phyloP scores from a whole-genome alignment of 2,797 vertebrate species.

The Acanthurus leucopareius region DNA sequence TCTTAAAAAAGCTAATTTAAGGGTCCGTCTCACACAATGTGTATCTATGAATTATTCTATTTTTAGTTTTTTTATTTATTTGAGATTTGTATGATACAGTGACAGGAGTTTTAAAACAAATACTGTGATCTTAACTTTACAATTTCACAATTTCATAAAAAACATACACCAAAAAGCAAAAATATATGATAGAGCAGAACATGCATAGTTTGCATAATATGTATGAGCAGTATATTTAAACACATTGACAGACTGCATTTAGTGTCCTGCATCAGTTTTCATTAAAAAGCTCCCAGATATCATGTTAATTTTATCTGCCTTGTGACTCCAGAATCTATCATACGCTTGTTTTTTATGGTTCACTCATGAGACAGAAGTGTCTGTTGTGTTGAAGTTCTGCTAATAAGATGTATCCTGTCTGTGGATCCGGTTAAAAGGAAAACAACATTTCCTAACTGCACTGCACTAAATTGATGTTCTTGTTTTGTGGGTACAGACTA shows the following conservation, averaged over 20 bases:
- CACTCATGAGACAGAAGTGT: not conserved
- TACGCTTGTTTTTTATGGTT: not conserved
- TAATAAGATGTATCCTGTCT: slow-evolving; percentile 1
- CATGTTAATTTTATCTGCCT: slow-evolving; percentile 1
- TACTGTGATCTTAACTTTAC: too few species aligned
- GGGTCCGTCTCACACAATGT: not conserved
- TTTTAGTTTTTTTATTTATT: too few species aligned
- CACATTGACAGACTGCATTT: not conserved
- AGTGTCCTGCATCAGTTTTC: slow-evolving; percentile 6
- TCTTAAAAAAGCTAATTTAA: not conserved
- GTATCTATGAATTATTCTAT: too few species aligned
- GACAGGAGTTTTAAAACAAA: too few species aligned
- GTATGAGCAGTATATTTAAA: too few species aligned
- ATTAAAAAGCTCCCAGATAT: not conserved
- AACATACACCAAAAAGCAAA: too few species aligned
- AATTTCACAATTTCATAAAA: too few species aligned
- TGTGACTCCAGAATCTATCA: slow-evolving; percentile 14
- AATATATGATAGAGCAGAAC: too few species aligned
- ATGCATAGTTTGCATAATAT: too few species aligned
- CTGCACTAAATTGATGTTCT: slow-evolving; percentile 6
- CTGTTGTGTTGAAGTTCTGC: slow-evolving; percentile 6
- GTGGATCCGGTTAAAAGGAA: not conserved
- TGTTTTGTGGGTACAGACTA: not conserved
- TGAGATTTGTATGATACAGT: too few species aligned
- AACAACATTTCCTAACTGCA: slow-evolving; percentile 10